Base-by-base conservation (phyloP, 2,113 vertebrate genomes). In the Lepus timidus region DNA sequence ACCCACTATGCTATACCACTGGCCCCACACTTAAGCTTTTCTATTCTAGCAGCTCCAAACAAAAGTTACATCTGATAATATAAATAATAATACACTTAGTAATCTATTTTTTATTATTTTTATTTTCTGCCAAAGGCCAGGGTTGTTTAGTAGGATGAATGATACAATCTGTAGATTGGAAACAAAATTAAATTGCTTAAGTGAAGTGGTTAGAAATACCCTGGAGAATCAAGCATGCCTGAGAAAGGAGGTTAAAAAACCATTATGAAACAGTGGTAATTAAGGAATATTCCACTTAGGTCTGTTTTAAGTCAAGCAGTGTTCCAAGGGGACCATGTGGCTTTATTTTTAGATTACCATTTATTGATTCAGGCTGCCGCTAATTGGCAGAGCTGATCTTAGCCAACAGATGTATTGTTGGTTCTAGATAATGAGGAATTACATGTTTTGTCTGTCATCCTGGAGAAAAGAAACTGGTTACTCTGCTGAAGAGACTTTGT, bases 261-360 rank as follows among this genome's bases (percentile, higher is more conserved):
- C 81, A 36, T 95, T 95, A 61, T 12, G 79, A 89, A 95, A 96
- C 79, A 88, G 39, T 58, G 12, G 79, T 80, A 76, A 94, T 93
- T 97, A 97, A 95, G 88, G 93, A 96, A 95, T 96, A 96, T 97
- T 96, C 97, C 88, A 84, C 65, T 96, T 86, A 55, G 67, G 74
- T 94, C 92, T 97, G 94, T 96, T 96, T 96, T 86, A 75, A 97
- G 92, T 95, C 88, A 94, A 89, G 82, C 68, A 22, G 11, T 78
- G 4, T 62, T 92, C 88, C 91, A 68, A 36, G 92, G 75, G 88
- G 79, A 81, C 71, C 3, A 4, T 6, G 55, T 68, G 52, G 52
- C 70, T 97, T 95, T 96, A 95, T 97, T 97, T 97, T 93, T 95
- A 97, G 96, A 52, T 64, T 89, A 12, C 67, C 25, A 58, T 91